Conservation (phyloP, 2,888 invertebrate genomes). For the Serripes groenlandicus region DNA sequence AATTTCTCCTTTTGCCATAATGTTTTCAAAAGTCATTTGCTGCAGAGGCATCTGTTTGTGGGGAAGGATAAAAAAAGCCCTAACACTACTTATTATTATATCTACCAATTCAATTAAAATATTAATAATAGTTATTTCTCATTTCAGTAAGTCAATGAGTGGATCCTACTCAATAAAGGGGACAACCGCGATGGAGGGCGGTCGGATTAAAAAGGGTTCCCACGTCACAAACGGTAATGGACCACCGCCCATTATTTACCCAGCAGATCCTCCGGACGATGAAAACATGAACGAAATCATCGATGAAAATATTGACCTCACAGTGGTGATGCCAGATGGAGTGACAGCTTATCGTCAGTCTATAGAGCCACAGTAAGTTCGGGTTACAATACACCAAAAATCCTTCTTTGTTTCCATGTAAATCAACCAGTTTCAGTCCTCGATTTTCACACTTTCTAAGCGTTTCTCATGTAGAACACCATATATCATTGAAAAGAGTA, state of each 20-base stretch:
- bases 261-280: slow-evolving; percentile 72
- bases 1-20: too few species aligned
- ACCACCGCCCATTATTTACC: slow-evolving; percentile 71
- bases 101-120: background rate
- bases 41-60: too few species aligned
- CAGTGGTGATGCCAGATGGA: slow-evolving; percentile 71
- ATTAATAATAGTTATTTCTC: slow-evolving; percentile 33
- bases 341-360: slow-evolving; percentile 46
- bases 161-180: slow-evolving; percentile 73
- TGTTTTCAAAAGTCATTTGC: too few species aligned
- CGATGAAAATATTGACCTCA: slow-evolving; percentile 72
- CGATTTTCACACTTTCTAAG: too few species aligned
- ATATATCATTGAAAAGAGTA: background rate
- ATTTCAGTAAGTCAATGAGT: slow-evolving; percentile 79
- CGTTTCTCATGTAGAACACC: too few species aligned
- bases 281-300: slow-evolving; percentile 80
- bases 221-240: slow-evolving; percentile 73
- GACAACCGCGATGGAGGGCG: slow-evolving; percentile 63
- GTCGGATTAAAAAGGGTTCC: slow-evolving; percentile 59
- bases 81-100: too few species aligned
- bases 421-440: too few species aligned
- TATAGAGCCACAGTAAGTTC: slow-evolving; percentile 77
- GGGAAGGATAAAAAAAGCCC: too few species aligned
- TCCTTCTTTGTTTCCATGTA: too few species aligned
- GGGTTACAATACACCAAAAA: too few species aligned